A percentile compares a stretch with the other conserved stretches of the same genome.
These are phyloP conservation scores for Pseudeuparius sepicola DNA, from an alignment of 2,888 invertebrate genomes.

Conservation along the genomic window DNA sequence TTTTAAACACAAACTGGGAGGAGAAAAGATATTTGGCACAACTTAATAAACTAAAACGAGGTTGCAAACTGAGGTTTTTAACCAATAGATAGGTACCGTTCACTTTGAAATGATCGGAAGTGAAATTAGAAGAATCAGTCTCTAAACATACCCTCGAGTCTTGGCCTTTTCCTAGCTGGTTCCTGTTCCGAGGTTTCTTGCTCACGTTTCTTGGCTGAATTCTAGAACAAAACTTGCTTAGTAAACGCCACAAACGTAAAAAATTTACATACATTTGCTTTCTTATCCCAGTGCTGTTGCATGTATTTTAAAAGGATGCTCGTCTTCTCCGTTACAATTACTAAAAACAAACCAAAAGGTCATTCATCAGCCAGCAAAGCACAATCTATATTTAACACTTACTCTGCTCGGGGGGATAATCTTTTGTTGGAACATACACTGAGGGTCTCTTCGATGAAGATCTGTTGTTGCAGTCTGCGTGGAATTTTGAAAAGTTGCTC, in stretches of 20 bases:
- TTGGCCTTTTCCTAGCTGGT: constrained; percentile 34
- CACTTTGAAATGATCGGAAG: too few species aligned
- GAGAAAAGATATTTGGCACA: too few species aligned
- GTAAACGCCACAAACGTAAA: constrained; percentile 6
- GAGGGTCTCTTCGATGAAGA: constrained; percentile 79
- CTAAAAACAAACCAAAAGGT: constrained; percentile 44
- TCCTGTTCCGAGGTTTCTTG: constrained; percentile 33
- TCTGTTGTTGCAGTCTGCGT: constrained; percentile 74
- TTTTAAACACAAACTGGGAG: too few species aligned
- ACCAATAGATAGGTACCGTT: too few species aligned
- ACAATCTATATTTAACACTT: constrained; percentile 35
- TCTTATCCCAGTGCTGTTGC: constrained; percentile 94
- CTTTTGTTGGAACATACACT: constrained; percentile 86
- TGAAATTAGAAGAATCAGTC: too few species aligned
- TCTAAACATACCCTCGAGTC: too few species aligned
- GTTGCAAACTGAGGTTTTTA: too few species aligned
- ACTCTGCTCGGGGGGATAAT: constrained; percentile 90
- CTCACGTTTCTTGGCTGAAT: constrained; percentile 35
- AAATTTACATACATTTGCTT: constrained; percentile 41
- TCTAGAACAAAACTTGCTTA: constrained; percentile 26
- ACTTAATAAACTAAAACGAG: too few species aligned
- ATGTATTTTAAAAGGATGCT: constrained; percentile 88
- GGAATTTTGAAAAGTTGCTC: constrained; percentile 83
- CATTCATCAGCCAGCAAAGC: not conserved
- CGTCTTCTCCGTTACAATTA: constrained; percentile 92